Evolutionary conservation across 2,888 invertebrate genomes (phyloP).

Genomic region (Anorthoa munda): DNA sequence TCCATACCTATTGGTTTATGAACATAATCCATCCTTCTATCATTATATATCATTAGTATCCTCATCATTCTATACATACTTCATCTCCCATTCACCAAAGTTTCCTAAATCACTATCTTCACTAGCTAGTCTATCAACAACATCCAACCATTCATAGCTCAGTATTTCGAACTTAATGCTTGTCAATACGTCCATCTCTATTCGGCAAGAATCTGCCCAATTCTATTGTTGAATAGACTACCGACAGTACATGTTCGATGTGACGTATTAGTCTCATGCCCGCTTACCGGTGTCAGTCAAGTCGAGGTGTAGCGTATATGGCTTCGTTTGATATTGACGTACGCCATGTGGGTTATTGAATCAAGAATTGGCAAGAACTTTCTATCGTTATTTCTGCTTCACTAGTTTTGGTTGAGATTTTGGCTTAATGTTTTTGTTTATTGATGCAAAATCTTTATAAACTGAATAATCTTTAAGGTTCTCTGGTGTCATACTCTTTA

Average conservation of each 20-base stretch:
- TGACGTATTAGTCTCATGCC: constrained; percentile 39
- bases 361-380: not conserved
- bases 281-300: constrained; percentile 23
- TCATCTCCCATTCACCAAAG: not conserved
- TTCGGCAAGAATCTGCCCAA: constrained; percentile 32
- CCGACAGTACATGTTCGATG: constrained; percentile 28
- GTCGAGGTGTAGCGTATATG: constrained; percentile 3
- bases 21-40: not conserved
- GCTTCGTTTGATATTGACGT: constrained; percentile 39
- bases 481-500: too few species aligned
- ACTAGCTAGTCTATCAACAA: not conserved
- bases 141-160: not conserved
- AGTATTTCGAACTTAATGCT: constrained; percentile 6
- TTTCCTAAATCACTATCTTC: not conserved
- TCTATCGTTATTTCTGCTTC: constrained; percentile 3
- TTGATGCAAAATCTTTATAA: not conserved
- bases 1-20: not conserved
- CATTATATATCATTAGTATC: too few species aligned
- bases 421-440: not conserved
- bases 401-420: not conserved
- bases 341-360: constrained; percentile 10
- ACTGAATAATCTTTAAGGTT: not conserved
- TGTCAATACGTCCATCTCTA: constrained; percentile 27
- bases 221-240: constrained; percentile 42
- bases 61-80: not conserved